These are phyloP conservation scores for Urocitellus parryii DNA, from an alignment of 2,113 vertebrate genomes.

Conservation along the genomic window DNA sequence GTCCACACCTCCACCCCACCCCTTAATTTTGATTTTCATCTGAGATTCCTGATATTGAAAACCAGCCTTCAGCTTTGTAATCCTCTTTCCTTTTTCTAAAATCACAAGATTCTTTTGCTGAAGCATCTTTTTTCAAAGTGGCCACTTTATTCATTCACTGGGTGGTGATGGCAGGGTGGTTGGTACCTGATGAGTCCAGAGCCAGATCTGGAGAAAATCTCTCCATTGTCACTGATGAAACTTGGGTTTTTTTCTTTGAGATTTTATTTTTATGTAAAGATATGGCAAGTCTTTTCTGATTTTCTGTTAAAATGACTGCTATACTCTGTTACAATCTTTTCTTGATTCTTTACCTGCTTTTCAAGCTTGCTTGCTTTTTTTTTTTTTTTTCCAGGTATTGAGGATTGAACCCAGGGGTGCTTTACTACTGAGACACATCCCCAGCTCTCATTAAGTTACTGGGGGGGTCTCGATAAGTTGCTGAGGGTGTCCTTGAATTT, in stretches of 20 bases:
- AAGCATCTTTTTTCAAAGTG: slow-evolving; percentile 85
- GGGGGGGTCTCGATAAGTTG: too few relatives aligned
- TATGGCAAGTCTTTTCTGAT: background rate
- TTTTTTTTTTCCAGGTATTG: background rate
- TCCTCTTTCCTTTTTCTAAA: slow-evolving; percentile 86
- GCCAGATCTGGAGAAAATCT: slow-evolving; percentile 83
- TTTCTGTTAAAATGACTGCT: background rate
- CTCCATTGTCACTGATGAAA: background rate
- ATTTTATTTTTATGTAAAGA: background rate
- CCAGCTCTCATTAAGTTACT: too few relatives aligned
- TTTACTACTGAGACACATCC: too few relatives aligned
- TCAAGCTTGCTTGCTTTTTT: background rate
- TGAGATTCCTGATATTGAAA: slow-evolving; percentile 89
- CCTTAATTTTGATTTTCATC: slow-evolving; percentile 90
- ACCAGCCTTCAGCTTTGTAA: slow-evolving; percentile 88
- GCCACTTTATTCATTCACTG: slow-evolving; percentile 87
- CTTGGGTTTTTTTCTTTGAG: background rate
- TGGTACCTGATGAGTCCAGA: slow-evolving; percentile 84
- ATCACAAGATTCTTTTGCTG: slow-evolving; percentile 88
- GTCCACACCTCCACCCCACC: slow-evolving; percentile 79
- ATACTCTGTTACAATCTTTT: background rate
- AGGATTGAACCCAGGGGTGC: too few relatives aligned
- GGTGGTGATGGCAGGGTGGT: slow-evolving; percentile 85
- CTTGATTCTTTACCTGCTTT: background rate
- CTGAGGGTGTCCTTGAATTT: too few relatives aligned